Percentiles rank a stretch among this genome's conserved stretches.
phyloP scores from a whole-genome alignment of 2,797 vertebrate genomes.

The Aulostomus chinensis region DNA sequence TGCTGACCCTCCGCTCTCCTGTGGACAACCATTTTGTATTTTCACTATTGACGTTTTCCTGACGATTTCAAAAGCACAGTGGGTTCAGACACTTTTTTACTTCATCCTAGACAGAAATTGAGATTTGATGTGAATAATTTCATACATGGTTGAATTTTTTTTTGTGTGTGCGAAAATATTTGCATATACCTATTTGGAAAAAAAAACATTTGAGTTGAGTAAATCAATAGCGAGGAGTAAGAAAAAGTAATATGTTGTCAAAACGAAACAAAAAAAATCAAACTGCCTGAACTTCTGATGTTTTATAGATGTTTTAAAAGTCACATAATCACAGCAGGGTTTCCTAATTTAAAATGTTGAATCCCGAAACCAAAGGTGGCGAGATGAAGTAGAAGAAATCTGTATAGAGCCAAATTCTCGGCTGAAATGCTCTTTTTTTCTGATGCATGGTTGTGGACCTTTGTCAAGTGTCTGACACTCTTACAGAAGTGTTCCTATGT shows the following conservation, averaged over 20 bases:
- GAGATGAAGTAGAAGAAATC: too few species aligned
- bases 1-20: conserved; percentile 55
- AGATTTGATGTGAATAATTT: conserved; percentile 9
- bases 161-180: neutral
- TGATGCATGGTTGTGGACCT: conserved; percentile 37
- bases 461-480: conserved; percentile 58
- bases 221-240: neutral
- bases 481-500: conserved; percentile 44
- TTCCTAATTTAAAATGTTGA: too few species aligned
- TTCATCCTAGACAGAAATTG: neutral
- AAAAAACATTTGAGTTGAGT: neutral
- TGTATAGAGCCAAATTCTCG: conserved; percentile 75
- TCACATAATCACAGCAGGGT: too few species aligned
- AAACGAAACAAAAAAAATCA: too few species aligned
- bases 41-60: conserved; percentile 53
- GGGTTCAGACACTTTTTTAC: conserved; percentile 46
- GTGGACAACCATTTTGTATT: conserved; percentile 66
- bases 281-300: too few species aligned
- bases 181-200: neutral
- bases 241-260: too few species aligned
- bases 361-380: too few species aligned
- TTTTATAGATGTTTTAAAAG: too few species aligned
- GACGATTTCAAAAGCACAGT: conserved; percentile 68
- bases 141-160: neutral
- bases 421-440: conserved; percentile 79